These are phyloP conservation scores for Drosophila yakuba DNA, from an alignment of 1,140 invertebrate species.

Conservation along the genomic window DNA sequence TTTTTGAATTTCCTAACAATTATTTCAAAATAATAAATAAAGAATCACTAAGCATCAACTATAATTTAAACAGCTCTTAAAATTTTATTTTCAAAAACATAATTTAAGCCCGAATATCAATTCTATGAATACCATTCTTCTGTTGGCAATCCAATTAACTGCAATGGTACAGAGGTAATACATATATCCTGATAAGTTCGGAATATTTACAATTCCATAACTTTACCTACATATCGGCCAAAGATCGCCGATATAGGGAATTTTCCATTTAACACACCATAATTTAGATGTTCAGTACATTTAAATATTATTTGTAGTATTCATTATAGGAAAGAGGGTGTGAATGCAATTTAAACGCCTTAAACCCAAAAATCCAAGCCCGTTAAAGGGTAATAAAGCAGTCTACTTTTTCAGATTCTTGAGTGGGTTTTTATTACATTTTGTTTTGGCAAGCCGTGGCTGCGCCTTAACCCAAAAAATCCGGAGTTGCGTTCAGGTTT, in stretches of 20 bases:
- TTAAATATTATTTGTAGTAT: background rate
- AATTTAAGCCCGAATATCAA: too few species aligned
- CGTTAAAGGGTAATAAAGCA: constrained; percentile 17
- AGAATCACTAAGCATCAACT: too few species aligned
- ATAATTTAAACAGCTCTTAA: too few species aligned
- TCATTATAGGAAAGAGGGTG: background rate
- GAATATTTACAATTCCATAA: background rate
- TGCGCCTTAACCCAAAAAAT: constrained; percentile 35
- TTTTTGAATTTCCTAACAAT: too few species aligned
- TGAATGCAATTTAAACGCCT: background rate
- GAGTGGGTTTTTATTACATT: background rate
- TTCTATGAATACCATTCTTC: background rate
- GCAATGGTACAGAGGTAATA: background rate
- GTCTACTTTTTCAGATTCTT: background rate
- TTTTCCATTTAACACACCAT: too few species aligned
- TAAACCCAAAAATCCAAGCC: background rate
- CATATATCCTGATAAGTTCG: background rate
- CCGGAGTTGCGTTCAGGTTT: constrained; percentile 44
- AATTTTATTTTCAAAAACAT: too few species aligned
- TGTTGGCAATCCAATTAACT: background rate
- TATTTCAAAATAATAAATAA: too few species aligned
- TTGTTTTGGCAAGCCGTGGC: constrained; percentile 22
- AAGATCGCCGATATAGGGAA: background rate
- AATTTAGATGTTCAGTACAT: too few species aligned
- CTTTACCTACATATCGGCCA: background rate